Conservation (phyloP, 2,113 vertebrate genomes). For the Scomber colias region DNA sequence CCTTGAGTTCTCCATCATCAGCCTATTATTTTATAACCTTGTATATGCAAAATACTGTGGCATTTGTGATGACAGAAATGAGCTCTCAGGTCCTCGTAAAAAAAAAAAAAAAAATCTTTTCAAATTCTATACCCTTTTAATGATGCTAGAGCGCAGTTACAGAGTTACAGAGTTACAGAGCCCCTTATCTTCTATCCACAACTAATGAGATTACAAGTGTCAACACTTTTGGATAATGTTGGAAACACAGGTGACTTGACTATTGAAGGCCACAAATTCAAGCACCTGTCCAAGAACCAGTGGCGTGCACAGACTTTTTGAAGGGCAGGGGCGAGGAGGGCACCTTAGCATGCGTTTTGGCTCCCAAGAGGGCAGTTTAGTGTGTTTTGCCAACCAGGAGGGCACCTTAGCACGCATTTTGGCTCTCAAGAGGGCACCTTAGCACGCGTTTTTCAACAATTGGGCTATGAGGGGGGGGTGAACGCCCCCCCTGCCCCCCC, state of each 20-base stretch:
- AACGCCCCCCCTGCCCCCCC: no score
- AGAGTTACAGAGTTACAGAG: neutral
- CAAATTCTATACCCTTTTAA: constrained; percentile 39
- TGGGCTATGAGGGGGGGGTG: no score
- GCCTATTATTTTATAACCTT: constrained; percentile 66
- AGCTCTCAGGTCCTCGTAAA: constrained; percentile 47
- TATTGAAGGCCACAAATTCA: neutral
- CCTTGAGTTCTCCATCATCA: constrained; percentile 62
- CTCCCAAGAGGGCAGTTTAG: no score
- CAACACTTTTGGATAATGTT: constrained; percentile 13
- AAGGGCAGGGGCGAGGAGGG: no score
- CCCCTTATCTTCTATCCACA: neutral
- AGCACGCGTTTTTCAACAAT: no score
- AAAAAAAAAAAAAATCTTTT: neutral
- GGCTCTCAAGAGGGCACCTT: no score
- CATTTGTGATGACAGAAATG: constrained; percentile 63
- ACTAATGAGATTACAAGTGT: constrained; percentile 9
- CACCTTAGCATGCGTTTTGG: no score
- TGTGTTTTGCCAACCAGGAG: no score
- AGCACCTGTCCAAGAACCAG: neutral
- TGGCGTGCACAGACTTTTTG: no score
- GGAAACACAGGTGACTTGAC: constrained; percentile 1
- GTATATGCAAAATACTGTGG: constrained; percentile 61
- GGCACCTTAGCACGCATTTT: no score
- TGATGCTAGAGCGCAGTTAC: constrained; percentile 17